These are phyloP conservation scores for Zoanthus sansibaricus DNA, from an alignment of 92 coral and sea anemone genomes.

Conservation along the genomic window DNA sequence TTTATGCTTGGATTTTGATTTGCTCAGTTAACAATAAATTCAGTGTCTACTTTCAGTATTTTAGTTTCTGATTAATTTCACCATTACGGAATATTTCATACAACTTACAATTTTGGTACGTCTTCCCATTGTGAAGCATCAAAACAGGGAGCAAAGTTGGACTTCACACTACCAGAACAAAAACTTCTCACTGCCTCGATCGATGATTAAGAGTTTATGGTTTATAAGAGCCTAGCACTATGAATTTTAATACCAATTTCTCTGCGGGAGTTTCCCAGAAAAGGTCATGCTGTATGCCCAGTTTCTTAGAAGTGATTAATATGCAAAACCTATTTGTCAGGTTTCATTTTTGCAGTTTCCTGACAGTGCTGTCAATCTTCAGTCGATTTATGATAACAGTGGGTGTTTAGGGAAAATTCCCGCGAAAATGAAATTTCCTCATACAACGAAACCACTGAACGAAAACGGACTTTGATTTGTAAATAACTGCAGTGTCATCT, in stretches of 20 bases:
- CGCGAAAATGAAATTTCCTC: not conserved
- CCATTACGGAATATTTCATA: not conserved
- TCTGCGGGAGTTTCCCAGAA: not conserved
- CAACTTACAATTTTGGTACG: constrained; percentile 33
- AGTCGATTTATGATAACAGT: no score
- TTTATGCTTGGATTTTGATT: no score
- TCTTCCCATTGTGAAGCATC: not conserved
- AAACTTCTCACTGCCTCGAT: not conserved
- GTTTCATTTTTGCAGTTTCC: not conserved
- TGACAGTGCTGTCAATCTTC: not conserved
- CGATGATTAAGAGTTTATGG: not conserved
- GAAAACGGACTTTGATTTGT: not conserved
- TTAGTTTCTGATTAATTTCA: no score
- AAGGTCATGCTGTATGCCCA: not conserved
- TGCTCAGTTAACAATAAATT: no score
- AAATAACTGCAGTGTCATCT: not conserved
- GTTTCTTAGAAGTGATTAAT: not conserved
- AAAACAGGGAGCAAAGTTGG: not conserved
- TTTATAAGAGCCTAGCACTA: not conserved
- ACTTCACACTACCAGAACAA: not conserved
- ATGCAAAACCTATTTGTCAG: not conserved
- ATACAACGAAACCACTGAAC: not conserved
- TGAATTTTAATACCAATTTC: not conserved
- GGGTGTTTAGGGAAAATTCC: not conserved
- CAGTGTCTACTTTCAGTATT: no score